phyloP scores from a whole-genome alignment of 2,797 vertebrate genomes.

The Sylvilagus floridanus region DNA sequence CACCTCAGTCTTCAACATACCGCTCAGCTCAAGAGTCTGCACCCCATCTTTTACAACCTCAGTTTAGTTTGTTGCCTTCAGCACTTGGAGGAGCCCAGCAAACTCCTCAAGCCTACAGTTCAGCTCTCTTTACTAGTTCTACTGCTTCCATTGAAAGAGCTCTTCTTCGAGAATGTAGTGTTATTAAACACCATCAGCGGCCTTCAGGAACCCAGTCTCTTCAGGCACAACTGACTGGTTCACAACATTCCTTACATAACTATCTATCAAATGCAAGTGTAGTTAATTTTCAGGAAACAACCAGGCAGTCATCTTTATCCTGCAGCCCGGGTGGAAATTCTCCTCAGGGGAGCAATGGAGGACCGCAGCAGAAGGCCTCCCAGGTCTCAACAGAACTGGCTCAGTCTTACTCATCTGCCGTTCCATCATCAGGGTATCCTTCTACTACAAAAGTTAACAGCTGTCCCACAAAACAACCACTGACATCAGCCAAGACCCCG shows the following conservation, averaged over 20 bases:
- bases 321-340: conserved; percentile 93
- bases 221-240: conserved; percentile 94
- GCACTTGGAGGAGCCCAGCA: conserved; percentile 92
- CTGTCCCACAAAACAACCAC: conserved; percentile 91
- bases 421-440: conserved; percentile 92
- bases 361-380: conserved; percentile 93
- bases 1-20: conserved; percentile 98
- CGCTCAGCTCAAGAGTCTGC: conserved; percentile 99
- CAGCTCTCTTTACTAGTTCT: conserved; percentile 94
- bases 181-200: conserved; percentile 99
- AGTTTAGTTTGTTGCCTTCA: conserved; percentile 95
- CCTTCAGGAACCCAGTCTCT: conserved; percentile 96
- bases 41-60: conserved; percentile 97
- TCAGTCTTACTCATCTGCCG: conserved; percentile 92
- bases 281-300: conserved; percentile 94
- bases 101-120: conserved; percentile 93
- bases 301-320: conserved; percentile 92
- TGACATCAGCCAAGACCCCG: conserved; percentile 89
- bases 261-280: conserved; percentile 93
- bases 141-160: conserved; percentile 96
- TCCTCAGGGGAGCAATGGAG: conserved; percentile 93
- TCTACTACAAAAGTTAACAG: conserved; percentile 92
- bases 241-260: conserved; percentile 95
- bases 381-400: conserved; percentile 91
- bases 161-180: conserved; percentile 99